Evolutionary conservation across 2,113 vertebrate species (phyloP).

Genomic region (Sapajus apella): DNA sequence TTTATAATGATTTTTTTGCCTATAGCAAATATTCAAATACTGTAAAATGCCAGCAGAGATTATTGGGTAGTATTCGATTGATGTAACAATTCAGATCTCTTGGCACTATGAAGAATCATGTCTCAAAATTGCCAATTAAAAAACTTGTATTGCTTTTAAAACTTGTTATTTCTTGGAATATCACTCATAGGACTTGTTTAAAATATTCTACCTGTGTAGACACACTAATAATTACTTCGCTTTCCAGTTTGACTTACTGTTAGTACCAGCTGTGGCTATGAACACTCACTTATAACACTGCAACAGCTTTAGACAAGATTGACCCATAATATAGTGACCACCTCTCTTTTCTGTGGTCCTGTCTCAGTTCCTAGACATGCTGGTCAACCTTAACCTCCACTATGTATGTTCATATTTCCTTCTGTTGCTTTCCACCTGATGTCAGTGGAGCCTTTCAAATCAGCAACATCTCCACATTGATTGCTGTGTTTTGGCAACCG

Average conservation of each 20-base stretch:
- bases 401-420: not conserved
- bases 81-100: not conserved
- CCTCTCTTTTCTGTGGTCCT: not conserved
- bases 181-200: not conserved
- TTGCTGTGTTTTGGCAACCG: not conserved
- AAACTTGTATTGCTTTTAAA: not conserved
- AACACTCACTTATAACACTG: not conserved
- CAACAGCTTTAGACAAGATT: not conserved
- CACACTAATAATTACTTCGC: conserved; percentile 6
- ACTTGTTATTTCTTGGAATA: conserved; percentile 19
- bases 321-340: not conserved
- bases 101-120: not conserved
- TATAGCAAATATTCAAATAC: not conserved
- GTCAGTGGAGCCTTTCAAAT: not conserved
- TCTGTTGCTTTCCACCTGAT: not conserved
- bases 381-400: not conserved
- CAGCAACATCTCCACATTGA: not conserved
- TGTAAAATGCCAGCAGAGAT: not conserved
- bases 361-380: not conserved
- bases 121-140: not conserved
- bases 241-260: not conserved
- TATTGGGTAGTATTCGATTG: not conserved
- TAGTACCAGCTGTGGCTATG: not conserved
- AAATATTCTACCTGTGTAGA: not conserved
- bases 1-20: not conserved